Evolutionary conservation across 2,113 vertebrate species (phyloP).

Genomic region (Eulemur macaco): DNA sequence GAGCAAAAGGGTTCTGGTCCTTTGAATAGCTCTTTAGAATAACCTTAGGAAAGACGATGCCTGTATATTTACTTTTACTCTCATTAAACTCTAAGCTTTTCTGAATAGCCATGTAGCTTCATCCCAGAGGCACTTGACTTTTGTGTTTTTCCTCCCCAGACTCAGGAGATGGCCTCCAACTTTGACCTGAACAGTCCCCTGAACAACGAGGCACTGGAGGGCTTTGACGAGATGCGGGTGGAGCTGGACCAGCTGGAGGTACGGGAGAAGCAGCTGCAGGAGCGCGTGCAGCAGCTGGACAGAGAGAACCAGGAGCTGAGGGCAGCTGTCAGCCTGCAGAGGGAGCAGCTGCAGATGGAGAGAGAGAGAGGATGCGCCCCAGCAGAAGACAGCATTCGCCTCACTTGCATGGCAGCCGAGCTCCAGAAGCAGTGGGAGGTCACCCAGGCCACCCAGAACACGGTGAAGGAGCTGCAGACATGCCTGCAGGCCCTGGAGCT

Average conservation of each 20-base stretch:
- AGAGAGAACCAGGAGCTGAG: slow-evolving; percentile 90
- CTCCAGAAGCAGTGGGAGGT: slow-evolving; percentile 88
- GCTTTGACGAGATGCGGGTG: slow-evolving; percentile 91
- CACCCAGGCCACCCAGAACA: slow-evolving; percentile 81
- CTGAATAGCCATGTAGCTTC: neutral
- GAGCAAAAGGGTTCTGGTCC: neutral
- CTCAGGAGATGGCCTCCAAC: slow-evolving; percentile 87
- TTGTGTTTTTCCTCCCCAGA: slow-evolving; percentile 76
- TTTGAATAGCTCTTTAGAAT: neutral
- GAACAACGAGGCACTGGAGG: slow-evolving; percentile 86
- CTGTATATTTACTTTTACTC: neutral
- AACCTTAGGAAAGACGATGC: neutral
- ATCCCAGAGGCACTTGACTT: neutral
- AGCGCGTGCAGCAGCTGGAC: slow-evolving; percentile 88
- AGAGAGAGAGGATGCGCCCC: slow-evolving; percentile 80
- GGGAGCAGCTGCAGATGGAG: slow-evolving; percentile 78
- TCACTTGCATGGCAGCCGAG: slow-evolving; percentile 83
- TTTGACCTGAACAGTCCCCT: slow-evolving; percentile 87
- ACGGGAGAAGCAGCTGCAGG: slow-evolving; percentile 87
- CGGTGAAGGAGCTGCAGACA: slow-evolving; percentile 83
- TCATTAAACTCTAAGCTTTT: neutral
- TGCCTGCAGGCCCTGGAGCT: slow-evolving; percentile 81
- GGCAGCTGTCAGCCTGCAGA: slow-evolving; percentile 68
- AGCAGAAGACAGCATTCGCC: slow-evolving; percentile 81
- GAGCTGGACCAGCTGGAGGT: slow-evolving; percentile 94